Conservation (phyloP, 2,113 vertebrate genomes). For the Elaphurus davidianus region DNA sequence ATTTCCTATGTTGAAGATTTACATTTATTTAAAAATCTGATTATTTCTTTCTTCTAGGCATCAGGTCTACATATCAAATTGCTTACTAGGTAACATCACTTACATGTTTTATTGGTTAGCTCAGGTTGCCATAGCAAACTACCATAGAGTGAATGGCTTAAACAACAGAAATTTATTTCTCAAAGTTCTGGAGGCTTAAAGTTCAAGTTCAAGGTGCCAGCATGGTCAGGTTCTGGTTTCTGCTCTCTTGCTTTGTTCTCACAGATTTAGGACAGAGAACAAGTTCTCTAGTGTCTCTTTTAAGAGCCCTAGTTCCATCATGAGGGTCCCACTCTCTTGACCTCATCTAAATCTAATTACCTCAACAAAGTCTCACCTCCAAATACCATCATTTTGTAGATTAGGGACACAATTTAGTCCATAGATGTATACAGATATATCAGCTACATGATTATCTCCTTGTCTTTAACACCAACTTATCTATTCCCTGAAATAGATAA, state of each 20-base stretch:
- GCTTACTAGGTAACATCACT: neutral
- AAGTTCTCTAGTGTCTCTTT: neutral
- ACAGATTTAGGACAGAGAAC: neutral
- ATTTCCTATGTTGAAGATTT: neutral
- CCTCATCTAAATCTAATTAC: neutral
- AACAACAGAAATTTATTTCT: neutral
- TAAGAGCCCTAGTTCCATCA: neutral
- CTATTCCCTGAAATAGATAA: neutral
- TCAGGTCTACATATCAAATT: neutral
- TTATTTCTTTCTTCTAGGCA: neutral
- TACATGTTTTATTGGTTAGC: neutral
- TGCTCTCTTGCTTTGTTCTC: neutral
- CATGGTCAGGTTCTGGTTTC: neutral
- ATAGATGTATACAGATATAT: neutral
- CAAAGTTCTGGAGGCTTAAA: neutral
- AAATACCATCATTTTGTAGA: neutral
- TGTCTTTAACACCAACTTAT: neutral
- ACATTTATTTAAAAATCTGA: neutral
- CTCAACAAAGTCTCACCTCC: neutral
- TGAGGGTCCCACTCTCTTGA: neutral
- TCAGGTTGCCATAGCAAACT: neutral
- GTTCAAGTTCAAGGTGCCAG: neutral
- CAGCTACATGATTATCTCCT: neutral
- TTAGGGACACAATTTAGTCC: neutral
- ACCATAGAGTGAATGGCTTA: neutral